Evolutionary conservation across 2,113 vertebrate genomes (phyloP).

Genomic region (Motacilla tschutschensis): DNA sequence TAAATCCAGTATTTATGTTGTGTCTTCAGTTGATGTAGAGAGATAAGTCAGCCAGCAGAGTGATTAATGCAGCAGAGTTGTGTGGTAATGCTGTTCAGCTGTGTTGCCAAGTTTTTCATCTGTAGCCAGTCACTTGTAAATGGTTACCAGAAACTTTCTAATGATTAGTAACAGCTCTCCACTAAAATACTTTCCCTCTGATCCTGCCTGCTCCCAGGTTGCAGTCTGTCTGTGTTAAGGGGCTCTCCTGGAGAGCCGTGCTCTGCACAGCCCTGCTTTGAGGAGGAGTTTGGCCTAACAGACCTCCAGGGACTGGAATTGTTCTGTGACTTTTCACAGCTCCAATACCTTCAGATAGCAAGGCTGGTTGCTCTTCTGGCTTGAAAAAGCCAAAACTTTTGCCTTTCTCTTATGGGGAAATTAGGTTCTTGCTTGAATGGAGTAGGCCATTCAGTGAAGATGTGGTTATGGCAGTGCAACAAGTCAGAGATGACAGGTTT

Average conservation of each 20-base stretch:
- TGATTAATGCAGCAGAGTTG: conserved; percentile 12
- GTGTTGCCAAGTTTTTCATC: not conserved
- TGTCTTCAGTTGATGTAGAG: conserved; percentile 27
- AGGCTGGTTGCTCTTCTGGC: not conserved
- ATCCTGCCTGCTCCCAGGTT: not conserved
- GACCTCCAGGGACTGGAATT: not conserved
- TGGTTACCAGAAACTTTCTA: not conserved
- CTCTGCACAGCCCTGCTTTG: not conserved
- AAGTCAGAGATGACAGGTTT: not conserved
- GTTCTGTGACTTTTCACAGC: not conserved
- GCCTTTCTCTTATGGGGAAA: not conserved
- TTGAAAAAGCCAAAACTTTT: not conserved
- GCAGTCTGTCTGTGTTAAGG: fast-evolving
- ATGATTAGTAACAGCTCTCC: not conserved
- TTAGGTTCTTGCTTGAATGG: not conserved
- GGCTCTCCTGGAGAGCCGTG: not conserved
- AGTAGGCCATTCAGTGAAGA: not conserved
- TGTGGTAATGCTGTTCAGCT: not conserved
- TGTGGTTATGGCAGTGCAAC: not conserved
- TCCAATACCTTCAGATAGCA: not conserved
- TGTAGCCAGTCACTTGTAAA: not conserved
- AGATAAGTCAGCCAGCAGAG: conserved; percentile 16
- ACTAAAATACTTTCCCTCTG: not conserved
- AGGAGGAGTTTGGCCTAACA: not conserved
- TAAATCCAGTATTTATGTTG: conserved; percentile 47